Evolutionary conservation across 37 sponge, comb jelly and placozoan species (phyloP), one percentile per base, ranked within the genome.

Genomic region (Beroe forskalii): DNA sequence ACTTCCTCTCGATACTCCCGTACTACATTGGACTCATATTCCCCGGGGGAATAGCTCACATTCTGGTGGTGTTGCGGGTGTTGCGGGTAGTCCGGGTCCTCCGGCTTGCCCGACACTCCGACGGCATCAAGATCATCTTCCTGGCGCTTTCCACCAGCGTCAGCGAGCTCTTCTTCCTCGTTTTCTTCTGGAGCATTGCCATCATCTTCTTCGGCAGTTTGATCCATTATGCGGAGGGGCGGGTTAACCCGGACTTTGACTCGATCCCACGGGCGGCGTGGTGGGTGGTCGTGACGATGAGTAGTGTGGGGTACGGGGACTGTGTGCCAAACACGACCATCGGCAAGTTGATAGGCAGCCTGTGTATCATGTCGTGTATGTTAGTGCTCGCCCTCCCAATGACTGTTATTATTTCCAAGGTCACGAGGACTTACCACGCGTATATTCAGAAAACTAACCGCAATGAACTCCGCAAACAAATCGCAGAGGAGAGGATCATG

Each of bases 201-300:
- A 80, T 80, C 86, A 80, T 80, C 37, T 80, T 80, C 40, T 80
- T 80, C 55, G 86, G 86, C 25, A 80, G 86, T 38, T 38, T 80
- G 30, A 80, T 80, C 22, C 86, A 80, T 48, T 80, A 80, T 48
- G 30, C 28, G 44, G 86, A 80, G 55, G 86, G 86, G 40, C 4
- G 30, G 22, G 20, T 9, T 27, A 80, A 80, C 86, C 38, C n/a
- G 40, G 55, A 35, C 27, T 80, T 80, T 43, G 28, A 80, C 55
- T 80, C 86, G 31, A 80, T 80, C 1, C 86, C 86, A 23, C 86
- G 86, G 28, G 9, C 40, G 9, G 86, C 86, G 19, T 80, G 86
- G 86, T 80, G 86, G 86, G 86, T 80, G 86, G 86, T 80, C 24
- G 86, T 80, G 31, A 80, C 86, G 2, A 80, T 80, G 86, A 80